Conservation (phyloP, 2,113 vertebrate species). For the Eudorcas thomsonii region DNA sequence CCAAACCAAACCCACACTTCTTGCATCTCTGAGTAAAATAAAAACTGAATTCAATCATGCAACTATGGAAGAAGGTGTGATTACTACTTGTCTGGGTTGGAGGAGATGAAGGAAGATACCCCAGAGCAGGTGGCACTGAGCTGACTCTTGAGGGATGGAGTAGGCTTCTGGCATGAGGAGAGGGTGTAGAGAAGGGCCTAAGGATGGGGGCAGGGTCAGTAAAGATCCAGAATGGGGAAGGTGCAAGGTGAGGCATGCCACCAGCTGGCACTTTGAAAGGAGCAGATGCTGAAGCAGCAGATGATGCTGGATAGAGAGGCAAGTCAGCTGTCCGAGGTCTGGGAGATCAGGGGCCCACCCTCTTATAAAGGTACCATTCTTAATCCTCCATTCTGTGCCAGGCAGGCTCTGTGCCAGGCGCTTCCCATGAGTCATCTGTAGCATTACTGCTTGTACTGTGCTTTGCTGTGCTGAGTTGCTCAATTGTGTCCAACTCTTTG, state of each 20-base stretch:
- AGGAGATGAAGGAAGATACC: background rate
- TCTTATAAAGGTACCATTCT: background rate
- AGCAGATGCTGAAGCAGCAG: background rate
- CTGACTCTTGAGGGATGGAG: background rate
- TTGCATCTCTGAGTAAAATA: background rate
- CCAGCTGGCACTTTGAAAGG: background rate
- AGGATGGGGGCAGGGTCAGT: background rate
- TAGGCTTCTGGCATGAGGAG: background rate
- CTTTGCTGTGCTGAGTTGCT: background rate
- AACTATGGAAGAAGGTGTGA: background rate
- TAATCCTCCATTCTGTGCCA: background rate
- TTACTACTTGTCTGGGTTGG: background rate
- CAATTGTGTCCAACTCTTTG: background rate
- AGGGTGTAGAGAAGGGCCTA: background rate
- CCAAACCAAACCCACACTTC: background rate
- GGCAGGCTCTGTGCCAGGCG: background rate
- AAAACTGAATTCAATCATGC: background rate
- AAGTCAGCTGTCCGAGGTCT: background rate
- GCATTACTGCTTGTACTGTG: background rate
- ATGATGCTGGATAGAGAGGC: background rate
- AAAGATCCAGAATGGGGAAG: background rate
- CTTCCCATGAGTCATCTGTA: background rate
- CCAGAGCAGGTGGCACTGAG: background rate
- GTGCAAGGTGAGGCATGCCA: fast-evolving
- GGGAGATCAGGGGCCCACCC: background rate